phyloP scores from a whole-genome alignment of 2,113 vertebrate species.

The Dicrurus megarhynchus region DNA sequence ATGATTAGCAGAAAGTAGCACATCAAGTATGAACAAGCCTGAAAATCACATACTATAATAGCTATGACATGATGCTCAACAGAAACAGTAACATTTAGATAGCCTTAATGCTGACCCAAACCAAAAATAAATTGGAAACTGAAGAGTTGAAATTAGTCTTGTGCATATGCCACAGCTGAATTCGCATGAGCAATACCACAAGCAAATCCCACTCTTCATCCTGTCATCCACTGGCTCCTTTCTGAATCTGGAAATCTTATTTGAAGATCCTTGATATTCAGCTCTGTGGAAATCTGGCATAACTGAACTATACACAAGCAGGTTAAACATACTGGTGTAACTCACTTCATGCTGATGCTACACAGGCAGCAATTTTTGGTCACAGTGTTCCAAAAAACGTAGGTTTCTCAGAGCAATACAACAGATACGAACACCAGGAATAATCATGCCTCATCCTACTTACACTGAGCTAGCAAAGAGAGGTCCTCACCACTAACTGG shows the following conservation, averaged over 20 bases:
- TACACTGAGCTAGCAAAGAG: background rate
- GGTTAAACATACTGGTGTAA: background rate
- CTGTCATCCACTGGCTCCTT: background rate
- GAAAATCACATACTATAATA: conserved; percentile 46
- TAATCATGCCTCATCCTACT: background rate
- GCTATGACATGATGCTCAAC: background rate
- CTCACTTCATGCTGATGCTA: background rate
- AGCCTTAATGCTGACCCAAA: conserved; percentile 1
- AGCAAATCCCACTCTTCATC: background rate
- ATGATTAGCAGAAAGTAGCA: conserved; percentile 40
- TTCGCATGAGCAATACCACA: background rate
- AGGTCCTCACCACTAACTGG: background rate
- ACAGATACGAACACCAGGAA: background rate
- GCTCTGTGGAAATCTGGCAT: background rate
- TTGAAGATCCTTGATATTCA: background rate
- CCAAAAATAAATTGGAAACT: background rate
- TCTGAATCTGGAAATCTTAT: background rate
- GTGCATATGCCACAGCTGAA: background rate
- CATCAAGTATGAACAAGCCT: conserved; percentile 36
- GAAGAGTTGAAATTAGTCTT: background rate
- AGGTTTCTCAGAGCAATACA: background rate
- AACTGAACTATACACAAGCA: background rate
- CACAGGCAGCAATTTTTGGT: background rate
- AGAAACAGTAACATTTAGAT: conserved; percentile 17
- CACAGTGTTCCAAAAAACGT: background rate